A percentile compares a stretch with the other conserved stretches of the same genome.
phyloP scores from a whole-genome alignment of 1,140 invertebrate genomes.

The Listronotus oregonensis region DNA sequence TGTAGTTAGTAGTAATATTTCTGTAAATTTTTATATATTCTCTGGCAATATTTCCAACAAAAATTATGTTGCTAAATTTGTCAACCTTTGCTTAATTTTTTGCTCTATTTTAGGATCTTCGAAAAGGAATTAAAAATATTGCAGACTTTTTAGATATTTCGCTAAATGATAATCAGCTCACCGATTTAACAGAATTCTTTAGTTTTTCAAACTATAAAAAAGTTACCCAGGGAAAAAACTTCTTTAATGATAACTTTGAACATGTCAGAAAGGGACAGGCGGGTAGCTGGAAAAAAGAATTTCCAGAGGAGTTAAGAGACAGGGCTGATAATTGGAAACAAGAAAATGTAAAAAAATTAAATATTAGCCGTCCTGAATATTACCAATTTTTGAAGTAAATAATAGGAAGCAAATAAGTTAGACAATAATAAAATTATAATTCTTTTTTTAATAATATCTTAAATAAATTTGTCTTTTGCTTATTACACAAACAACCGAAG shows the following conservation, averaged over 20 bases:
- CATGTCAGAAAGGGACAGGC: constrained; percentile 16
- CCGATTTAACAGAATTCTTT: constrained; percentile 4
- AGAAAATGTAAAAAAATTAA: constrained; percentile 2
- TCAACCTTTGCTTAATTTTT: background rate
- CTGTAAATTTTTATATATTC: too few relatives aligned
- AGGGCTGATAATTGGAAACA: constrained; percentile 12
- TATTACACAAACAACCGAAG: too few relatives aligned
- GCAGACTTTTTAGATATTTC: constrained; percentile 13
- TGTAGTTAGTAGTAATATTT: too few relatives aligned
- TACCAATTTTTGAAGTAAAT: too few relatives aligned
- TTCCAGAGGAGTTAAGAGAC: constrained; percentile 11
- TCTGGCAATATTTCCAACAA: too few relatives aligned
- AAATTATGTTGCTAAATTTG: too few relatives aligned
- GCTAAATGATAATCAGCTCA: constrained; percentile 3
- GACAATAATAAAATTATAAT: too few relatives aligned
- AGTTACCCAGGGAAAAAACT: constrained; percentile 8
- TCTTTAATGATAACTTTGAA: constrained; percentile 1
- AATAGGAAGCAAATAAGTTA: too few relatives aligned
- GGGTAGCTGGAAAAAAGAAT: constrained; percentile 18
- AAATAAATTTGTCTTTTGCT: too few relatives aligned
- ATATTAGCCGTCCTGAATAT: too few relatives aligned
- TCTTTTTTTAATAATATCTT: too few relatives aligned
- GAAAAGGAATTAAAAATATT: constrained; percentile 4
- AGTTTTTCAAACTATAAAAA: constrained; percentile 15
- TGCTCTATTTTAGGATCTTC: constrained; percentile 3